These are phyloP conservation scores for Thaumatotibia leucotreta DNA, from an alignment of 1,140 invertebrate species.

Conservation along the genomic window DNA sequence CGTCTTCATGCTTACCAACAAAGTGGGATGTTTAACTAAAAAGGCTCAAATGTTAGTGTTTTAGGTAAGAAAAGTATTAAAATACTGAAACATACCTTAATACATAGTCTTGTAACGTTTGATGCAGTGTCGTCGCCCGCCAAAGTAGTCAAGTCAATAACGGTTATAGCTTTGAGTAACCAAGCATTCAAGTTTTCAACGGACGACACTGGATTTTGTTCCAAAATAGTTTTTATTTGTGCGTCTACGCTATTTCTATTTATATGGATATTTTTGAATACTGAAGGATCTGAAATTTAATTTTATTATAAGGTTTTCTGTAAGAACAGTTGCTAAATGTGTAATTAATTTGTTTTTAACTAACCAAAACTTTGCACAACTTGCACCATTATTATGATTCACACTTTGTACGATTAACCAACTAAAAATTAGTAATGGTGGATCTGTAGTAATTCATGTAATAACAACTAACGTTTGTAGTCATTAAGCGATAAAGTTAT, in stretches of 20 bases:
- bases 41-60: no score
- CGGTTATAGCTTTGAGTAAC: conserved; percentile 87
- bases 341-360: background rate
- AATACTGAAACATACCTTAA: conserved; percentile 79
- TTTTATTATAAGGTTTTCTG: conserved; percentile 12
- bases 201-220: conserved; percentile 44
- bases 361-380: conserved; percentile 28
- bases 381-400: conserved; percentile 20
- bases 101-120: conserved; percentile 89
- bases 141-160: conserved; percentile 96
- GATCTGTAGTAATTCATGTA: background rate
- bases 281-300: conserved; percentile 71
- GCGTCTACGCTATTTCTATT: conserved; percentile 79
- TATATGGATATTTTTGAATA: conserved; percentile 78
- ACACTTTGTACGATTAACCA: background rate
- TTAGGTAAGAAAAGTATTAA: no score
- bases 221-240: conserved; percentile 67
- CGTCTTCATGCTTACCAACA: no score
- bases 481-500: background rate
- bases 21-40: no score
- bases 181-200: conserved; percentile 82
- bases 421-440: background rate
- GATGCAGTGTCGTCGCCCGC: conserved; percentile 90
- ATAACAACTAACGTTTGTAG: background rate
- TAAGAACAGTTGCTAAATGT: background rate